phyloP scores from a whole-genome alignment of 2,113 vertebrate genomes.

The Otolemur garnettii region DNA sequence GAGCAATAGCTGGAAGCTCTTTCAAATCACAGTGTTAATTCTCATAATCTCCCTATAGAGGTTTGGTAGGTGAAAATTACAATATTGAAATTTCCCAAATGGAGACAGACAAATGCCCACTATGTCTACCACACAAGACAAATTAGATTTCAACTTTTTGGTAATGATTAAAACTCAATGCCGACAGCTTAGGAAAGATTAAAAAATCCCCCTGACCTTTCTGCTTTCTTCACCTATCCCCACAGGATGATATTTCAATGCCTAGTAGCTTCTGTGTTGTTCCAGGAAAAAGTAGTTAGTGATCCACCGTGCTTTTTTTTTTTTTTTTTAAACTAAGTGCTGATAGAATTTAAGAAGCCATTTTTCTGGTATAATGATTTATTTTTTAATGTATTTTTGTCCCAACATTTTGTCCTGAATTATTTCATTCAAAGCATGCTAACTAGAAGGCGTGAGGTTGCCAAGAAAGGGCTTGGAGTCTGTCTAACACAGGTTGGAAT shows the following conservation, averaged over 20 bases:
- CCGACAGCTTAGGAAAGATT: neutral
- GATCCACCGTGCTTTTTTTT: neutral
- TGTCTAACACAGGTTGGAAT: neutral
- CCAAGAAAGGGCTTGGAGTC: conserved; percentile 29
- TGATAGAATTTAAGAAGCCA: conserved; percentile 31
- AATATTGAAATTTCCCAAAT: conserved; percentile 66
- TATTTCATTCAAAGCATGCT: conserved; percentile 43
- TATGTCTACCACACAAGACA: conserved; percentile 4
- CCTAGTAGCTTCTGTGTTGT: neutral
- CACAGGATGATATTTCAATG: conserved; percentile 9
- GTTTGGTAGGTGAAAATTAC: conserved; percentile 65
- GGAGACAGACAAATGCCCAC: conserved; percentile 62
- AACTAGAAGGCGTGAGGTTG: neutral
- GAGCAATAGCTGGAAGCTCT: conserved; percentile 39
- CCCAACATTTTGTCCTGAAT: conserved; percentile 35
- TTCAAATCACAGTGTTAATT: conserved; percentile 70
- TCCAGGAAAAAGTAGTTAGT: neutral
- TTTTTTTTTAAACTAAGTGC: neutral
- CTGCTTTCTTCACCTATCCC: neutral
- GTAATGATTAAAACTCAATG: conserved; percentile 2
- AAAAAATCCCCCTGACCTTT: neutral
- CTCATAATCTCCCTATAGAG: neutral
- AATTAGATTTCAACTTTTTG: conserved; percentile 64
- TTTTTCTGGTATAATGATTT: conserved; percentile 35
- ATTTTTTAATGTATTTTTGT: conserved; percentile 29